A percentile compares a stretch with the other conserved stretches of the same genome.
These are phyloP conservation scores for Sericinus montela DNA, from an alignment of 2,888 invertebrate genomes.

Conservation along the genomic window DNA sequence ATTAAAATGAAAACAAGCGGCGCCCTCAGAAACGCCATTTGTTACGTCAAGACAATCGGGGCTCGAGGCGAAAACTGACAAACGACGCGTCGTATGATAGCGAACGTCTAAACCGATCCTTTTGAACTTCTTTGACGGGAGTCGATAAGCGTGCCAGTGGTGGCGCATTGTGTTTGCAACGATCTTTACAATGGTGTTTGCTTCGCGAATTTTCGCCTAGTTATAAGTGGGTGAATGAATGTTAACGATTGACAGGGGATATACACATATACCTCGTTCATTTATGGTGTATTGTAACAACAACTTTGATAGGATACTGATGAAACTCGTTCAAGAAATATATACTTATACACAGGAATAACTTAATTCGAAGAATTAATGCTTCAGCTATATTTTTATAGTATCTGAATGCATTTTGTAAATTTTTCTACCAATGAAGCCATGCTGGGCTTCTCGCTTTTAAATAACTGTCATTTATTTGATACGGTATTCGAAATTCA, in stretches of 20 bases:
- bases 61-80: slow-evolving; percentile 67
- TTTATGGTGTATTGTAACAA: slow-evolving; percentile 45
- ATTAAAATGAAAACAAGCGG: slow-evolving; percentile 56
- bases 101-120: slow-evolving; percentile 67
- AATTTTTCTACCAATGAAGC: too few species aligned
- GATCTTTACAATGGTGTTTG: slow-evolving; percentile 58
- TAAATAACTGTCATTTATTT: too few species aligned
- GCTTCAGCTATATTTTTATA: too few species aligned
- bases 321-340: slow-evolving; percentile 45
- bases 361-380: too few species aligned
- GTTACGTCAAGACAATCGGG: slow-evolving; percentile 58
- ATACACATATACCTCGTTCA: slow-evolving; percentile 31
- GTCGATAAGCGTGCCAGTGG: slow-evolving; percentile 63
- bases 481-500: too few species aligned
- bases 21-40: slow-evolving; percentile 66
- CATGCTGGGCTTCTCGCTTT: too few species aligned
- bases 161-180: slow-evolving; percentile 41
- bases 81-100: slow-evolving; percentile 66
- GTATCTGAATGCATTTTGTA: too few species aligned
- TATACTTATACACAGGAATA: too few species aligned
- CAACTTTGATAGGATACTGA: slow-evolving; percentile 62
- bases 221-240: slow-evolving; percentile 75
- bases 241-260: slow-evolving; percentile 66
- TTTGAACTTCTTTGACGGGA: slow-evolving; percentile 71
- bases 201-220: slow-evolving; percentile 75